Percentiles rank a stretch among this genome's conserved stretches.
Evolutionary conservation across 53 echinoderm and acorn worm genomes (phyloP).

Genomic region (Paracentrotus lividus): DNA sequence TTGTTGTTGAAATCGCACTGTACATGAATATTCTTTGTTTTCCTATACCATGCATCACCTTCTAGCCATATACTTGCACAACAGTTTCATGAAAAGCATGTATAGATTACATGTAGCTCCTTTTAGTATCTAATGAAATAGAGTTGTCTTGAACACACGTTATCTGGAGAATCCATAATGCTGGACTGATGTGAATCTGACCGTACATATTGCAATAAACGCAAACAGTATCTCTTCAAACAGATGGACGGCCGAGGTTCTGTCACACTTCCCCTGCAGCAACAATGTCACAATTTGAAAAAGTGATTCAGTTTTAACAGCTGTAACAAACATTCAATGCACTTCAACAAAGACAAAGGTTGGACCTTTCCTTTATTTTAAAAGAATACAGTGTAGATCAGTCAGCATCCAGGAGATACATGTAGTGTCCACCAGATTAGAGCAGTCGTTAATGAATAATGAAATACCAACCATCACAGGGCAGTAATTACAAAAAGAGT

Average conservation of each 20-base stretch:
- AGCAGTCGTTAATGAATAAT: conserved; percentile 34
- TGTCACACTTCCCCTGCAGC: not conserved
- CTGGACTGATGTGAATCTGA: not conserved
- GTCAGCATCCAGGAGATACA: not conserved
- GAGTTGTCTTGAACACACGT: not conserved
- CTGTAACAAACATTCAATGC: not conserved
- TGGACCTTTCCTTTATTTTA: not conserved
- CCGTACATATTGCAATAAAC: not conserved
- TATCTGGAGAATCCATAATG: not conserved
- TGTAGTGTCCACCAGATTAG: not conserved
- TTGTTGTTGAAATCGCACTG: not conserved
- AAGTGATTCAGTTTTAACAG: not conserved
- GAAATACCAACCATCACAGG: not conserved
- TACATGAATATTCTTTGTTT: no score
- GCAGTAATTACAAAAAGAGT: not conserved
- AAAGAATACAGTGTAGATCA: not conserved
- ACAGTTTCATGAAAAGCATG: not conserved
- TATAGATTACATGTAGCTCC: no score
- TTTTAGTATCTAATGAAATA: not conserved
- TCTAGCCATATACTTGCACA: no score
- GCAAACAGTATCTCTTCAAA: not conserved
- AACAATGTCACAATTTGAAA: not conserved
- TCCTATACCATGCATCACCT: no score
- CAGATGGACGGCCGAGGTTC: not conserved
- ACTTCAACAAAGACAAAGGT: not conserved